A percentile compares a stretch with the other conserved stretches of the same genome.
Evolutionary conservation across 2,113 vertebrate genomes (phyloP).

Genomic region (Silurus glanis): DNA sequence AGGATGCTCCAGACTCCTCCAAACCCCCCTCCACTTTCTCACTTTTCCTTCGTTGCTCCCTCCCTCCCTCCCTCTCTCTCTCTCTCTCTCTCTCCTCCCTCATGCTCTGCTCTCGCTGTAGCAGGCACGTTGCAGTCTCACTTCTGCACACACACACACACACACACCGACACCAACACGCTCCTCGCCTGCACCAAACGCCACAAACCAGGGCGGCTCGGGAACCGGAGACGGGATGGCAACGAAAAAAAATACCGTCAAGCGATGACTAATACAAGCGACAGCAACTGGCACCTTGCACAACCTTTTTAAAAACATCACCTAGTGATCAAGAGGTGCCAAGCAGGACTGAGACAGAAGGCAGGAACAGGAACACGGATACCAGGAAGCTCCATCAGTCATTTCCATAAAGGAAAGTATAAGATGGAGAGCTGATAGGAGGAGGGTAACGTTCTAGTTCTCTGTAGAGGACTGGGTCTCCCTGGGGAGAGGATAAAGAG

Average conservation of each 20-base stretch:
- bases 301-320: background rate
- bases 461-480: slow-evolving; percentile 14
- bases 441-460: background rate
- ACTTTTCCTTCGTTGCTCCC: background rate
- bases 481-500: slow-evolving; percentile 17
- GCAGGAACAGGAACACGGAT: background rate
- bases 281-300: background rate
- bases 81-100: slow-evolving; percentile 33
- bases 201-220: slow-evolving; percentile 35
- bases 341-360: slow-evolving; percentile 28
- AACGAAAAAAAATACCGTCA: background rate
- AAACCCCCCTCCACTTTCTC: slow-evolving; percentile 9
- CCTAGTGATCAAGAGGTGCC: background rate
- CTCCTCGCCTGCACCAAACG: slow-evolving; percentile 50
- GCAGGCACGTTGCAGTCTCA: slow-evolving; percentile 54
- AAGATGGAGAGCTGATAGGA: slow-evolving; percentile 10
- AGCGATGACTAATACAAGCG: background rate
- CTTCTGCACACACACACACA: slow-evolving; percentile 26
- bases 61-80: slow-evolving; percentile 16
- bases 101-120: slow-evolving; percentile 49
- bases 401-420: slow-evolving; percentile 1
- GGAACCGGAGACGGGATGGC: background rate
- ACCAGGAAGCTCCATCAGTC: slow-evolving; percentile 7
- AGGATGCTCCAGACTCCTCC: slow-evolving; percentile 42
- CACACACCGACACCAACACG: slow-evolving; percentile 34